Conservation (phyloP, 2,888 invertebrate species). For the Rugalucina vietnamica region DNA sequence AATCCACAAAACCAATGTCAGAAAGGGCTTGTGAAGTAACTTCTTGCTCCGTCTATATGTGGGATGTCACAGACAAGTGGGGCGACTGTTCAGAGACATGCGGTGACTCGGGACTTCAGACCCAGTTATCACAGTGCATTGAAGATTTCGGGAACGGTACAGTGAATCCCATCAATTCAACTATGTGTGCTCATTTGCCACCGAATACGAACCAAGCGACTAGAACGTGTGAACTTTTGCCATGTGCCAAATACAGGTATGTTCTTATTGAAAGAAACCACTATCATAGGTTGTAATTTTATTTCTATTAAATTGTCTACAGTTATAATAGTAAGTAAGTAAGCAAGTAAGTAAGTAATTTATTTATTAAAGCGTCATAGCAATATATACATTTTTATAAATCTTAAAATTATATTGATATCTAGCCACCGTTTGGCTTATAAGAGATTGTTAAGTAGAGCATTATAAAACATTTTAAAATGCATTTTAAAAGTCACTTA, state of each 20-base stretch:
- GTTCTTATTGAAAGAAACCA: no score
- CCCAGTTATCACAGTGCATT: constrained; percentile 27
- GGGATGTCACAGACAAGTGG: constrained; percentile 68
- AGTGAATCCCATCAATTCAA: constrained; percentile 14
- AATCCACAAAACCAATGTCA: not conserved
- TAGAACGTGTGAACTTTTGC: constrained; percentile 31
- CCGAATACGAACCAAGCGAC: constrained; percentile 5
- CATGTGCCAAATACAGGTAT: constrained; percentile 29
- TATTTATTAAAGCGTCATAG: no score
- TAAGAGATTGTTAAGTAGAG: no score
- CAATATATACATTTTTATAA: no score
- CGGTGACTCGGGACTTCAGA: constrained; percentile 61
- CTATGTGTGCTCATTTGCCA: constrained; percentile 2
- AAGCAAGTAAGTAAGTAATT: no score
- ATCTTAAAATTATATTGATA: no score
- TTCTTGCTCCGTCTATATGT: constrained; percentile 56
- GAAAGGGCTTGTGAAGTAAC: constrained; percentile 24
- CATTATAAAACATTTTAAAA: no score
- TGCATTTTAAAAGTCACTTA: no score
- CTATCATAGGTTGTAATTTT: no score
- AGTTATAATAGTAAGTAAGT: no score
- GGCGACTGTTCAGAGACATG: constrained; percentile 66
- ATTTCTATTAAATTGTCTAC: no score
- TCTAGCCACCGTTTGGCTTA: no score
- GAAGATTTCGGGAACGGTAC: not conserved